Evolutionary conservation across 2,797 vertebrate genomes (phyloP), one percentile per base, ranked within the genome.

Genomic region (Takifugu rubripes): DNA sequence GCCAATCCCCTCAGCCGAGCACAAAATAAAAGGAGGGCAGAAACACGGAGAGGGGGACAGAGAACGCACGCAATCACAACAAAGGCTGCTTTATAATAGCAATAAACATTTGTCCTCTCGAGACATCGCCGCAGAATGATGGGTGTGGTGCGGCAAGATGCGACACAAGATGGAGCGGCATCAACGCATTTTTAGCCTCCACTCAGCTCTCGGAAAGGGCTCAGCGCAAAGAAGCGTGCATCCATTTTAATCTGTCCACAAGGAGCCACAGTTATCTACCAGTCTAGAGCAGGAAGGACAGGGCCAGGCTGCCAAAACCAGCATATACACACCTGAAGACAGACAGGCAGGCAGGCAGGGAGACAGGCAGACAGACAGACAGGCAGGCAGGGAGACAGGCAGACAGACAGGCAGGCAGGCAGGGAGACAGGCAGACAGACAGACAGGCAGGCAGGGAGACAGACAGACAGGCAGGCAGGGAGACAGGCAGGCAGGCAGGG

Each of bases 31-130:
- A 89, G 83, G 74, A 80, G 77, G 80, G 80, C 79, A 82, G 85
- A 85, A 88, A 89, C 77, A 83, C 86, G 84, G 77, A 77, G 84
- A 81, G 72, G 74, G 81, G 86, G 78, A 79, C 72, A 78, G 78
- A 78, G 72, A 78, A 68, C 74, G 68, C 82, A 86, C 69, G 70
- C 84, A 76, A 91, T 90, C 87, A 90, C 87, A 90, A 91, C 89
- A 93, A 92, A 90, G 87, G 67, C 89, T 88, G 89, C 85, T 82
- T 90, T 82, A 89, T 86, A 90, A 91, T 85, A 83, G 88, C 88
- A 90, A 91, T 91, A 91, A 91, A 92, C 89, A 91, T 88, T 77
- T 75, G 81, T 87, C 79, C 89, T 87, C 84, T 85, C 49, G 54
- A 89, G 89, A 89, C 82, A 75, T 83, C 72, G 83, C 80, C 79